Evolutionary conservation across 2,113 vertebrate species (phyloP).

Genomic region (Gallinago jamesoni): DNA sequence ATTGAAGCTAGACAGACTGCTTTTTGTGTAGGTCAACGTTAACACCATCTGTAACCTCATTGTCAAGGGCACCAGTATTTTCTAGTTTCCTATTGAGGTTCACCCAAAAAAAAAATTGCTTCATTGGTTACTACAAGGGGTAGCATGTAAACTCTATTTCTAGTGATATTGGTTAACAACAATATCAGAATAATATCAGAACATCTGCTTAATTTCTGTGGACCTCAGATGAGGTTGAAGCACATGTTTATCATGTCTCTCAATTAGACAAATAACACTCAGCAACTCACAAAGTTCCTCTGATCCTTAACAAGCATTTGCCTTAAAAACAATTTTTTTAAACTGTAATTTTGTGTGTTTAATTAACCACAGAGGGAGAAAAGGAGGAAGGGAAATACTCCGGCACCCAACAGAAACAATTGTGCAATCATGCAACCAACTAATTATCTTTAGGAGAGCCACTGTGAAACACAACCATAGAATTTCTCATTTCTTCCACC

Average conservation of each 20-base stretch:
- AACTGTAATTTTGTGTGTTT: neutral
- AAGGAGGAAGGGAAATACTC: neutral
- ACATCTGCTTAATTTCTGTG: neutral
- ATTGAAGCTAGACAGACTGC: neutral
- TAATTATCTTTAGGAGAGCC: neutral
- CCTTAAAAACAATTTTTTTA: neutral
- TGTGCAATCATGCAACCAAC: neutral
- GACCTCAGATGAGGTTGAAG: neutral
- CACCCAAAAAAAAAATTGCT: neutral
- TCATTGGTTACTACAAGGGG: rapidly evolving
- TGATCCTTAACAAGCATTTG: neutral
- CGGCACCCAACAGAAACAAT: neutral
- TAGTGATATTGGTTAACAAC: neutral
- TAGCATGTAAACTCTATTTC: neutral
- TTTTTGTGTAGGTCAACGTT: neutral
- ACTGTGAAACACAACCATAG: neutral
- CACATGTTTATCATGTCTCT: neutral
- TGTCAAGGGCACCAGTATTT: neutral
- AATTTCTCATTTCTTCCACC: neutral
- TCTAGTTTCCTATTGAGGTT: neutral
- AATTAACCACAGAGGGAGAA: neutral
- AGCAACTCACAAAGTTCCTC: neutral
- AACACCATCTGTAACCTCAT: neutral
- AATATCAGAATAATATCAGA: neutral
- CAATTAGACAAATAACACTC: neutral